These are phyloP conservation scores for Trigoniulus corallinus DNA, from an alignment of 1,140 invertebrate genomes.

Conservation along the genomic window DNA sequence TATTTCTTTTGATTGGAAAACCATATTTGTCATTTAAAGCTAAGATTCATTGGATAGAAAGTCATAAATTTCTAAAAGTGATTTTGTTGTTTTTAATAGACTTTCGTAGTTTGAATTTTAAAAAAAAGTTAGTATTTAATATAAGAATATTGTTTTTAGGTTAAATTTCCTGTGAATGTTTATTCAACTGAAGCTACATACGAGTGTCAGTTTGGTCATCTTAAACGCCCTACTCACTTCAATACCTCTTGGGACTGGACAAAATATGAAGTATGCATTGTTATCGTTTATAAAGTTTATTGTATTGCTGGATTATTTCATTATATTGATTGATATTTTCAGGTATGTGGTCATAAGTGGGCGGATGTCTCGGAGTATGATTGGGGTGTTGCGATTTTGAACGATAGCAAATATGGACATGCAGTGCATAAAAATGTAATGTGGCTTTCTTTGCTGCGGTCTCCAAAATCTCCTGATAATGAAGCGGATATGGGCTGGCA, in stretches of 20 bases:
- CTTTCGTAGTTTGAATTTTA: too few relatives aligned
- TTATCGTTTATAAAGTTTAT: neutral
- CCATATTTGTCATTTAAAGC: constrained; percentile 32
- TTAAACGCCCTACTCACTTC: constrained; percentile 31
- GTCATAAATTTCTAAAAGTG: constrained; percentile 32
- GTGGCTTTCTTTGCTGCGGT: constrained; percentile 30
- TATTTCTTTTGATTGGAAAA: constrained; percentile 27
- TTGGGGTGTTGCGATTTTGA: constrained; percentile 34
- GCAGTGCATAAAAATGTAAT: constrained; percentile 28
- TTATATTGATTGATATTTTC: neutral
- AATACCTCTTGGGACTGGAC: constrained; percentile 40
- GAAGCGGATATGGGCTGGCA: constrained; percentile 34
- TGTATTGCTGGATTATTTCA: too few relatives aligned
- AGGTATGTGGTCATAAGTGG: constrained; percentile 36
- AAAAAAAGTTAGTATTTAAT: neutral
- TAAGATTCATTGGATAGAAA: constrained; percentile 33
- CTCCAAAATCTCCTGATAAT: constrained; percentile 33
- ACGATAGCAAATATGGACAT: constrained; percentile 36
- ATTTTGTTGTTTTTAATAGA: too few relatives aligned
- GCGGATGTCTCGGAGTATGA: constrained; percentile 33
- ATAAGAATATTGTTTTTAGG: constrained; percentile 13
- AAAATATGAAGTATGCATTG: constrained; percentile 29
- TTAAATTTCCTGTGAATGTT: constrained; percentile 32
- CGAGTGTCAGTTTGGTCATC: constrained; percentile 34
- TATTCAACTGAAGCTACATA: constrained; percentile 26